These are phyloP conservation scores for Cephalophus harveyi DNA, from an alignment of 2,113 vertebrate species.

Conservation along the genomic window DNA sequence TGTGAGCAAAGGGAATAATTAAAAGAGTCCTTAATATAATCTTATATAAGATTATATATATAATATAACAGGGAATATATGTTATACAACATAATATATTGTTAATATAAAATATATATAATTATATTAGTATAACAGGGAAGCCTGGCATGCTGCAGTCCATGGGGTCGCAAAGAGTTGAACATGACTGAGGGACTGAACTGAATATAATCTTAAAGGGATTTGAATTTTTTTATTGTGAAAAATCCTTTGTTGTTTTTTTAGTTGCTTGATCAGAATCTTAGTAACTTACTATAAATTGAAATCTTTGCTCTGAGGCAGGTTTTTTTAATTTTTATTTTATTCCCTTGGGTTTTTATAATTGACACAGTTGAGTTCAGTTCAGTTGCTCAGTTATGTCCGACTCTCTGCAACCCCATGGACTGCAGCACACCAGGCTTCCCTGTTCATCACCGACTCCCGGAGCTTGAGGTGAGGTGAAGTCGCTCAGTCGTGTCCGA, in stretches of 20 bases:
- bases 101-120: neutral
- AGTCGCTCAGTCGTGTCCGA: neutral
- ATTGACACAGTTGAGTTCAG: neutral
- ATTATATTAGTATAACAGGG: neutral
- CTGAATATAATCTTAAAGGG: neutral
- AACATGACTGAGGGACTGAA: neutral
- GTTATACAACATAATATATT: neutral
- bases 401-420: neutral
- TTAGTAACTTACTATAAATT: neutral
- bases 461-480: too few relatives aligned
- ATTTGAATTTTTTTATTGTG: constrained; percentile 10
- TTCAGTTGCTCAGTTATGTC: neutral
- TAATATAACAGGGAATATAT: neutral
- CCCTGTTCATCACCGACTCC: neutral
- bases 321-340: neutral
- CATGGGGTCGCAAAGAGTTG: neutral
- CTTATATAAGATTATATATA: neutral
- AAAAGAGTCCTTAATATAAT: neutral
- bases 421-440: neutral
- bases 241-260: neutral
- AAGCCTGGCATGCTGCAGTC: neutral
- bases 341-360: neutral
- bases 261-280: constrained; percentile 13
- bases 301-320: neutral
- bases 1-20: constrained; percentile 23